phyloP scores from a whole-genome alignment of 2,113 vertebrate genomes.

The Crotalus viridis region DNA sequence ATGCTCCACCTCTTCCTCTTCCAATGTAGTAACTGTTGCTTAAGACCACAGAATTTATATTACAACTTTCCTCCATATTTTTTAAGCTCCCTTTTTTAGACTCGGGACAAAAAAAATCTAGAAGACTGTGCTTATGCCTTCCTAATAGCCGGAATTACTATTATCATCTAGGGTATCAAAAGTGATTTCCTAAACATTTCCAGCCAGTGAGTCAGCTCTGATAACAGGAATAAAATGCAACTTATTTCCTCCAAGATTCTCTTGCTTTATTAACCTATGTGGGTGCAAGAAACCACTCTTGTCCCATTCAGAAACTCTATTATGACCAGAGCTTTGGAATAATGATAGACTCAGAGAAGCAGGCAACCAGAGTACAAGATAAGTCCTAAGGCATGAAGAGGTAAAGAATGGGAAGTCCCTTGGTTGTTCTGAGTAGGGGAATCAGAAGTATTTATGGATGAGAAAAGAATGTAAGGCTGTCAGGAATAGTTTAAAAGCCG shows the following conservation, averaged over 20 bases:
- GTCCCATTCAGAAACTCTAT: neutral
- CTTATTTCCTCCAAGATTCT: neutral
- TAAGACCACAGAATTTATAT: neutral
- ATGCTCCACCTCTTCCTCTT: neutral
- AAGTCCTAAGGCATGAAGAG: neutral
- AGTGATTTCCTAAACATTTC: conserved; percentile 13
- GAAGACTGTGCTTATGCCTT: neutral
- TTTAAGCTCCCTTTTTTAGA: neutral
- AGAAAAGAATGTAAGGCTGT: neutral
- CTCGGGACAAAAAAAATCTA: neutral
- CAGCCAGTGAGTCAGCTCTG: neutral
- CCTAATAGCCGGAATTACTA: neutral
- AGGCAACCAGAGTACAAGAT: neutral
- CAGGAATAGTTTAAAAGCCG: conserved; percentile 1
- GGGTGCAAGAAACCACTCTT: neutral
- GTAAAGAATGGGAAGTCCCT: neutral
- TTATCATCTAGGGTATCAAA: neutral
- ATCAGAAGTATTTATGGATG: conserved; percentile 10
- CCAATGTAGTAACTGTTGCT: neutral
- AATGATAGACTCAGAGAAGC: neutral
- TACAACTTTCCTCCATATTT: neutral
- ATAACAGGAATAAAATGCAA: neutral
- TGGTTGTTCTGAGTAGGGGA: neutral
- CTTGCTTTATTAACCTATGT: neutral
- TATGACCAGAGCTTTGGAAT: neutral